These are phyloP conservation scores for Zosterops pallidus DNA, from an alignment of 2,113 vertebrate genomes.

Conservation along the genomic window DNA sequence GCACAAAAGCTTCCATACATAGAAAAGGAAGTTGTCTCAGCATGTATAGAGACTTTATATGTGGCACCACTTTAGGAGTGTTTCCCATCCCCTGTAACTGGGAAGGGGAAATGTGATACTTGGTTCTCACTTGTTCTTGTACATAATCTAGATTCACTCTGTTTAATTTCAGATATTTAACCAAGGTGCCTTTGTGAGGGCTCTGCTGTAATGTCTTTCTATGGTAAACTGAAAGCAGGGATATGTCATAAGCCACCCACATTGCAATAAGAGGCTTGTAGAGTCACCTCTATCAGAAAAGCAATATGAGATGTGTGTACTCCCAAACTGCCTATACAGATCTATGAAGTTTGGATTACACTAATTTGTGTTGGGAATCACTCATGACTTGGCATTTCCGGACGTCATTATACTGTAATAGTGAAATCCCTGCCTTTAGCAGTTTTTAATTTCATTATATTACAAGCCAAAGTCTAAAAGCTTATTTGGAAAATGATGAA, in stretches of 20 bases:
- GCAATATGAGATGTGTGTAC: background rate
- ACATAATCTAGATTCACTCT: background rate
- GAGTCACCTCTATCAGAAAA: background rate
- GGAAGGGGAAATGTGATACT: background rate
- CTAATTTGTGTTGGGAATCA: background rate
- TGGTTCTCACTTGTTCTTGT: background rate
- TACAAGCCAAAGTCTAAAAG: background rate
- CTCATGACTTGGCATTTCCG: background rate
- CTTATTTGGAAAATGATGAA: background rate
- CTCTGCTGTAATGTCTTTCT: background rate
- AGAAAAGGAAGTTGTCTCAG: background rate
- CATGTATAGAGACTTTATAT: background rate
- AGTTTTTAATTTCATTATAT: background rate
- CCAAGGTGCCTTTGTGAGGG: accelerated
- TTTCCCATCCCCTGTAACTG: background rate
- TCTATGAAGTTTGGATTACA: background rate
- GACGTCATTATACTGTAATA: background rate
- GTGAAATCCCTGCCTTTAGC: background rate
- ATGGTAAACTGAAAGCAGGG: background rate
- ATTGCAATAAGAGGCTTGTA: background rate
- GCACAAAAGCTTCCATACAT: background rate
- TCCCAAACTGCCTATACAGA: background rate
- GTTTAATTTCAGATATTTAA: background rate
- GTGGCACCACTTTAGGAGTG: accelerated
- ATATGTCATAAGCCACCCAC: background rate